Evolutionary conservation across 2,888 invertebrate species (phyloP).

Genomic region (Callyntrura guangdongensis): DNA sequence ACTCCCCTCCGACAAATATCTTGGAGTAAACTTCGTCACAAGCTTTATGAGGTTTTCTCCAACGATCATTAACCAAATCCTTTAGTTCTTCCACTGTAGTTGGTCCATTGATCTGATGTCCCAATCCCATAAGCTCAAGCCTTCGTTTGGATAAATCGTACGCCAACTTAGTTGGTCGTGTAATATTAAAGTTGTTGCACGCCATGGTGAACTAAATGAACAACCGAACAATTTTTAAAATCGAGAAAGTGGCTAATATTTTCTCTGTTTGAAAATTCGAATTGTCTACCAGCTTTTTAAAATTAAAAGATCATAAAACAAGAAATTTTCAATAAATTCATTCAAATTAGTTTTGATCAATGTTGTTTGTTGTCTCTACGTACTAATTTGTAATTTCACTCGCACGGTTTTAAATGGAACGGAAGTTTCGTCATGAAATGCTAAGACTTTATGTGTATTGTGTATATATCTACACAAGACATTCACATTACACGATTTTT

Average conservation of each 20-base stretch:
- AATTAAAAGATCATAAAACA: no score
- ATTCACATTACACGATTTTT: neutral
- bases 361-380: no score
- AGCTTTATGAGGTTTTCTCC: constrained; percentile 86
- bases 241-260: neutral
- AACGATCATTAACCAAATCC: constrained; percentile 84
- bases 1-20: constrained; percentile 87
- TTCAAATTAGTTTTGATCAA: no score
- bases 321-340: no score
- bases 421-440: no score
- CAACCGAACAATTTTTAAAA: neutral
- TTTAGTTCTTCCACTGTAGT: constrained; percentile 78
- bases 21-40: constrained; percentile 87
- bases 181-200: constrained; percentile 54
- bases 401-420: no score
- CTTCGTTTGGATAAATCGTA: constrained; percentile 69
- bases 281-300: no score
- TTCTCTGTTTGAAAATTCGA: no score
- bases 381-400: no score
- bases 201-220: neutral
- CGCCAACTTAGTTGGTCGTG: constrained; percentile 60
- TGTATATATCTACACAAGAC: no score
- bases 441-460: no score
- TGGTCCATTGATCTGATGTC: constrained; percentile 63
- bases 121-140: constrained; percentile 74